These are phyloP conservation scores for Cryptocephalus primarius DNA, from an alignment of 2,888 invertebrate species.

Conservation along the genomic window DNA sequence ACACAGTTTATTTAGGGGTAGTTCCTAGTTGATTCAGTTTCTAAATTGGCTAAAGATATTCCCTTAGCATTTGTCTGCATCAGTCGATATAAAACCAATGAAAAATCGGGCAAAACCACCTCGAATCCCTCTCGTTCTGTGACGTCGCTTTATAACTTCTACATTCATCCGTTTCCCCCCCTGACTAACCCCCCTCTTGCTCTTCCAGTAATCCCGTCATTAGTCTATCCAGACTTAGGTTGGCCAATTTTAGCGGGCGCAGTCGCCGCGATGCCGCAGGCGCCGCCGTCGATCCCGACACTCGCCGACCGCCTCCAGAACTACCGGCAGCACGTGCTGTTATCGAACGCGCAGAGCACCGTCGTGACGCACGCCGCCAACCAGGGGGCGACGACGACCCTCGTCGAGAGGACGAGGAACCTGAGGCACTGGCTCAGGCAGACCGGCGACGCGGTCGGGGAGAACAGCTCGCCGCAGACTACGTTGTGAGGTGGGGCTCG, in stretches of 20 bases:
- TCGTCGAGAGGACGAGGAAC: slow-evolving; percentile 54
- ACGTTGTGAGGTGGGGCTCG: slow-evolving; percentile 18
- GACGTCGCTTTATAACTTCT: too few species aligned
- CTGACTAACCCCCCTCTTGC: neutral
- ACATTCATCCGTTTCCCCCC: too few species aligned
- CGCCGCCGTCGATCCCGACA: slow-evolving; percentile 37
- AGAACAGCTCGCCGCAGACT: slow-evolving; percentile 13
- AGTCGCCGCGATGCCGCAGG: slow-evolving; percentile 18
- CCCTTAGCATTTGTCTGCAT: too few species aligned
- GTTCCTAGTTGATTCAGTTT: too few species aligned
- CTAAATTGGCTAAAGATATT: too few species aligned
- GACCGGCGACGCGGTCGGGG: slow-evolving; percentile 28
- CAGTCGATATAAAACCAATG: too few species aligned
- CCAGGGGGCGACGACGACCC: slow-evolving; percentile 47
- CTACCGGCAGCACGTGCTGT: slow-evolving; percentile 43
- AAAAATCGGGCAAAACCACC: too few species aligned
- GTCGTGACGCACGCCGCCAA: slow-evolving; percentile 36
- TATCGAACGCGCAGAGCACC: slow-evolving; percentile 38
- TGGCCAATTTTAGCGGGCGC: slow-evolving; percentile 39
- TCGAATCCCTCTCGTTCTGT: too few species aligned
- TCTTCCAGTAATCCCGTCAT: slow-evolving; percentile 32
- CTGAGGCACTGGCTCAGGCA: slow-evolving; percentile 57
- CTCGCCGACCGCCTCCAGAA: slow-evolving; percentile 45
- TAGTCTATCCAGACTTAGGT: slow-evolving; percentile 45
- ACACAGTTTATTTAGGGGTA: too few species aligned